Evolutionary conservation across 2,797 vertebrate species (phyloP).

Genomic region (Gymnothorax reevesii): DNA sequence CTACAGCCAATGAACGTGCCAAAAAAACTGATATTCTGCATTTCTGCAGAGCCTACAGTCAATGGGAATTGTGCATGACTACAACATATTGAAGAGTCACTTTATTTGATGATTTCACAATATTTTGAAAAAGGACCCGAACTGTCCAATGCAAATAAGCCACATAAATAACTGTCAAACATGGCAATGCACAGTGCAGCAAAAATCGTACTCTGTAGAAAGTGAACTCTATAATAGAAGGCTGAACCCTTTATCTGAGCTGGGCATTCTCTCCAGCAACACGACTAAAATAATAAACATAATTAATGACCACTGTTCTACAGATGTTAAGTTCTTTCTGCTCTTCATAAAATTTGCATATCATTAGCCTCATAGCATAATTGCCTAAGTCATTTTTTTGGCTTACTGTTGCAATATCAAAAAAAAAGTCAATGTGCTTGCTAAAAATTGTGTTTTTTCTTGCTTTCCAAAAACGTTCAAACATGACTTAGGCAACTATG

Average conservation of each 20-base stretch:
- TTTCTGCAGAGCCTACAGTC: background rate
- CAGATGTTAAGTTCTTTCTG: background rate
- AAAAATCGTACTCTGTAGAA: background rate
- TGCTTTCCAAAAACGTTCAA: too few relatives aligned
- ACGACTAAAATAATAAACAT: conserved; percentile 21
- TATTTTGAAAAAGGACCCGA: background rate
- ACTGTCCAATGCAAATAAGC: background rate
- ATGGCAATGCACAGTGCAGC: too few relatives aligned
- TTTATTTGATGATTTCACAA: background rate
- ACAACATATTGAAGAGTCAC: background rate
- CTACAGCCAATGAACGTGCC: background rate
- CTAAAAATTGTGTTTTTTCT: too few relatives aligned
- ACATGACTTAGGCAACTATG: too few relatives aligned
- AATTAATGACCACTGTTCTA: conserved; percentile 1
- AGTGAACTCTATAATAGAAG: background rate
- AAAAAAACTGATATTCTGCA: background rate
- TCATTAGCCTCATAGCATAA: too few relatives aligned
- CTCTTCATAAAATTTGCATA: background rate
- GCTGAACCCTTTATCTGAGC: conserved; percentile 5
- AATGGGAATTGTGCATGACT: background rate
- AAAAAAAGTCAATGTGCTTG: too few relatives aligned
- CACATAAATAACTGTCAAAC: background rate
- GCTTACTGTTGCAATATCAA: too few relatives aligned
- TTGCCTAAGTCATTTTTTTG: too few relatives aligned
- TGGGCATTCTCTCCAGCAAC: background rate